Evolutionary conservation across 2,888 invertebrate species (phyloP), one percentile per base, ranked within the genome.

Genomic region (Yponomeuta evonymella): DNA sequence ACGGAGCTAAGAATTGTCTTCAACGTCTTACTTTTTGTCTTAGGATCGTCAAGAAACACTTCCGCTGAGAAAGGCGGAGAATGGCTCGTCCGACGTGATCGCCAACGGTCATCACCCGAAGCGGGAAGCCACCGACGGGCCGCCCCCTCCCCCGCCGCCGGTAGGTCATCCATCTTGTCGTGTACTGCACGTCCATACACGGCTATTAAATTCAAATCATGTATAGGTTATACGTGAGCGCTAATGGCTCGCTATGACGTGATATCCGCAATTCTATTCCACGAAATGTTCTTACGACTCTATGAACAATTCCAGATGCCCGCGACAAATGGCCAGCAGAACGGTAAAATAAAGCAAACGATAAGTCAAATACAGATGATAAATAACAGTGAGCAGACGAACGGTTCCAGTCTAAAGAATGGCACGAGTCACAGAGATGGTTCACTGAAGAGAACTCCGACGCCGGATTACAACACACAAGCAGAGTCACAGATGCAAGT

Each of bases 71-170:
- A 89, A 85, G 77, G 74, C 73, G 30, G 83, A 82, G 68, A 74
- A 73, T 62, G 74, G 74, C 64, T 73, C 78, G 9, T 69, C 76
- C 64, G 83, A 71, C 78, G 77, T 72, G 76, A 77, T 36, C 48
- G 36, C 68, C n/a, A 72, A 71, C 70, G 67, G 69, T 48, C 78
- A 79, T 68, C 71, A 73, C 36, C 72, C 78, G 30, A 81, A 81
- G 71, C 79, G 76, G 72, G 86, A 83, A 74, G 74, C 79, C 43
- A 77, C 81, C 48, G 87, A 88, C 71, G 84, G 85, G 72, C 93
- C 94, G 58, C 94, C 94, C 30, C 94, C 94, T 33, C 95, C 94
- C 66, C 94, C 94, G 70, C 94, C 94, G 70, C 94, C 94, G 72
- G 94, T 94, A 85, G 91, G 91, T 81, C 65, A 72, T 63, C 51